phyloP scores from a whole-genome alignment of 2,888 invertebrate species.

The Drosophila algonquin region DNA sequence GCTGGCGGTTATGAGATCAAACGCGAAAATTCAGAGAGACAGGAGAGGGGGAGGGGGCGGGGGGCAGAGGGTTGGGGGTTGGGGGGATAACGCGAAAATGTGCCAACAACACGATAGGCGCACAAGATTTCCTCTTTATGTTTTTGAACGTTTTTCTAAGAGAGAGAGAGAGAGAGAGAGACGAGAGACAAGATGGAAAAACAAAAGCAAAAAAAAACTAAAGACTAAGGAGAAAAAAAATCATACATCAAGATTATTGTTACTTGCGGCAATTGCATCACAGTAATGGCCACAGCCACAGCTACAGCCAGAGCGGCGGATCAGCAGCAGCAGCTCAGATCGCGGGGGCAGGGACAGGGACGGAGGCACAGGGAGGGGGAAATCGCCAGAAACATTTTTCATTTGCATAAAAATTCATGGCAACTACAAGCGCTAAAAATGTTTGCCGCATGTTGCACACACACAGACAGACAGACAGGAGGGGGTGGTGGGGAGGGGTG shows the following conservation, averaged over 20 bases:
- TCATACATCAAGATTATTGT: conserved; percentile 80
- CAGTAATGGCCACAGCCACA: conserved; percentile 66
- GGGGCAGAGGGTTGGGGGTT: too few relatives aligned
- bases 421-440: conserved; percentile 78
- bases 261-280: conserved; percentile 79
- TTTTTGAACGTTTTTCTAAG: conserved; percentile 44
- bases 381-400: conserved; percentile 79
- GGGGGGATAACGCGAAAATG: conserved; percentile 64
- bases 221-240: conserved; percentile 49
- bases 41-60: not conserved
- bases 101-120: conserved; percentile 73
- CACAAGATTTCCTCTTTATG: conserved; percentile 53
- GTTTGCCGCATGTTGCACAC: conserved; percentile 72
- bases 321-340: conserved; percentile 16
- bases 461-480: conserved; percentile 4
- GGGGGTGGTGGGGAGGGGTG: not conserved
- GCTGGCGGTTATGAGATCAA: conserved; percentile 80
- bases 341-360: not conserved
- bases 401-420: conserved; percentile 78
- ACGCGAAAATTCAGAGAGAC: conserved; percentile 42
- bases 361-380: conserved; percentile 48
- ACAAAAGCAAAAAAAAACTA: conserved; percentile 13
- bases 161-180: conserved; percentile 21
- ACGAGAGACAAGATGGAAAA: conserved; percentile 27
- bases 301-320: conserved; percentile 48